Evolutionary conservation across 2,797 vertebrate species (phyloP).

Genomic region (Eospalax fontanierii): DNA sequence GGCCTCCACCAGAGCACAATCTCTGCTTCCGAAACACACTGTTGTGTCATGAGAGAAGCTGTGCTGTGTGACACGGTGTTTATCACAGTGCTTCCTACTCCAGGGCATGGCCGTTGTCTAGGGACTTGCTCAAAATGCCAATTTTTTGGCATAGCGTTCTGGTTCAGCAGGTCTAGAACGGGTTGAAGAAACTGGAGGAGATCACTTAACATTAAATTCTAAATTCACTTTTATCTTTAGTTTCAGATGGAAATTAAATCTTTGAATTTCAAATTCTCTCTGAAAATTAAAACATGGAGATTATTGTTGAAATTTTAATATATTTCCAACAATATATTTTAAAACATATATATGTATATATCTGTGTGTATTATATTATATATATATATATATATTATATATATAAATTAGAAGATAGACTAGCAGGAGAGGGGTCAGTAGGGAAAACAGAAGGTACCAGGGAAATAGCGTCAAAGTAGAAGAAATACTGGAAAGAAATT

Average conservation of each 20-base stretch:
- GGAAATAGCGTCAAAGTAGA: neutral
- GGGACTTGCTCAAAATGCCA: neutral
- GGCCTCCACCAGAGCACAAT: neutral
- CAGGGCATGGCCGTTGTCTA: neutral
- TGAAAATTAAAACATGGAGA: neutral
- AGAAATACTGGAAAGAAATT: neutral
- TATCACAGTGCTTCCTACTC: neutral
- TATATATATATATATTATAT: no score
- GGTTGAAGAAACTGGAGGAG: neutral
- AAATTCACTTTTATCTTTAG: neutral
- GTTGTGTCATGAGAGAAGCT: neutral
- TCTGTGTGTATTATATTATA: no score
- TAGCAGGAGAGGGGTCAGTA: neutral
- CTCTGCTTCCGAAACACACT: neutral
- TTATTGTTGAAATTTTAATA: neutral
- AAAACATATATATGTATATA: neutral
- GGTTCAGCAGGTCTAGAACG: neutral
- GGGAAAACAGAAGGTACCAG: neutral
- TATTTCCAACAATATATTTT: neutral
- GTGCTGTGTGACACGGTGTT: neutral
- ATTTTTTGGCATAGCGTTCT: neutral
- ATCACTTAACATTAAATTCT: conserved; percentile 8
- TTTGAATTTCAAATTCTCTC: conserved; percentile 15
- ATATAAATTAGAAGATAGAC: no score
- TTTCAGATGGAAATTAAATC: neutral